A percentile compares a stretch with the other conserved stretches of the same genome.
Conservation (phyloP, 2,113 vertebrate genomes). For the Paramisgurnus dabryanus region DNA sequence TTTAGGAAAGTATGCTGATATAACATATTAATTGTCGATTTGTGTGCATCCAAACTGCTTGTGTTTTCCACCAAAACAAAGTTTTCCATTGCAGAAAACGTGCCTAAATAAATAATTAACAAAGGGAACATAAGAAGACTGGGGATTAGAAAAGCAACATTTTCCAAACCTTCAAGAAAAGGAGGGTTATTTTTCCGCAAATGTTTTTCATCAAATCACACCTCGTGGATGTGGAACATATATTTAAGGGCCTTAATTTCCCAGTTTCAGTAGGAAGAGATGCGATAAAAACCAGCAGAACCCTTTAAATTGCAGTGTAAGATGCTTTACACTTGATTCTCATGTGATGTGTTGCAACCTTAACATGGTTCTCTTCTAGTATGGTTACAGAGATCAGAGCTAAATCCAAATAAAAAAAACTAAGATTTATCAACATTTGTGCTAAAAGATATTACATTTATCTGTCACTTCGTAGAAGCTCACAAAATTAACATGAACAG, state of each 20-base stretch:
- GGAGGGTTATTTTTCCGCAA: constrained; percentile 57
- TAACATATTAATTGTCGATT: constrained; percentile 50
- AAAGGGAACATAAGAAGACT: constrained; percentile 54
- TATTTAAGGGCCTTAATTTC: constrained; percentile 49
- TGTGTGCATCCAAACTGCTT: constrained; percentile 29
- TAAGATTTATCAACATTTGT: no score
- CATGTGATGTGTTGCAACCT: background rate
- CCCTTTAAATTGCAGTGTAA: constrained; percentile 19
- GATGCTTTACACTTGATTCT: background rate
- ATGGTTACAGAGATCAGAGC: background rate
- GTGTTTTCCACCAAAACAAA: constrained; percentile 49
- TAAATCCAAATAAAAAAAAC: background rate
- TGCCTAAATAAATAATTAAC: constrained; percentile 4
- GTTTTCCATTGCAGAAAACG: constrained; percentile 47
- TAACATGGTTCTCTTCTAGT: background rate
- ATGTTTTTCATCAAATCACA: constrained; percentile 60
- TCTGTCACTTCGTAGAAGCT: no score
- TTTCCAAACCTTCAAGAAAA: constrained; percentile 46
- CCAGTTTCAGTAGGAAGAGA: constrained; percentile 14
- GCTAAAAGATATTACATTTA: no score
- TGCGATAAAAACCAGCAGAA: constrained; percentile 46
- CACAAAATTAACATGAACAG: no score
- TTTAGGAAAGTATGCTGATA: constrained; percentile 61
- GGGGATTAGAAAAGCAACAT: constrained; percentile 50
- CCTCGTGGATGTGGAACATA: constrained; percentile 47